These are phyloP conservation scores for Trissoscelio sp. DNA, from an alignment of 2,888 invertebrate genomes.

Conservation along the genomic window DNA sequence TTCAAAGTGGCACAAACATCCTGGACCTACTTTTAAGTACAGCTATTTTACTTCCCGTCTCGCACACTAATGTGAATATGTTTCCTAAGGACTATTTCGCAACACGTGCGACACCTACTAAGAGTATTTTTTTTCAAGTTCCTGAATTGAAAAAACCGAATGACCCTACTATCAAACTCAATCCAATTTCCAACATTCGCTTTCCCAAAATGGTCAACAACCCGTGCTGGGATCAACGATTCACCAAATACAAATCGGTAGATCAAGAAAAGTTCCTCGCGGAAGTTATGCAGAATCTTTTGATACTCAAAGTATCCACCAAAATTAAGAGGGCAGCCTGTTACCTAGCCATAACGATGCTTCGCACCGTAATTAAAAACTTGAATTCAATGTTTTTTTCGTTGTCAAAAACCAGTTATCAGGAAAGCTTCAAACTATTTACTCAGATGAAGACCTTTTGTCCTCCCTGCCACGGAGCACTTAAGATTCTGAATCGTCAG, in stretches of 20 bases:
- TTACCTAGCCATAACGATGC: conserved; percentile 21
- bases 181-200: not conserved
- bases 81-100: conserved; percentile 20
- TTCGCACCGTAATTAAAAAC: conserved; percentile 2
- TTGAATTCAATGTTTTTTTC: conserved; percentile 1
- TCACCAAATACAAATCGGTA: not conserved
- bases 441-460: not conserved
- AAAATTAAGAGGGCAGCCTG: conserved; percentile 14
- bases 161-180: not conserved
- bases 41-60: conserved; percentile 1
- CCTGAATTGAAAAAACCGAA: not conserved
- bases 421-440: conserved; percentile 2
- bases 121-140: not conserved
- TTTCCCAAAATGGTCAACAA: not conserved
- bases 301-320: not conserved
- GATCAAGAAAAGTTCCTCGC: not conserved
- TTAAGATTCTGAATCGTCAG: not conserved
- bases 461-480: not conserved
- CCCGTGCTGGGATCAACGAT: conserved; percentile 20
- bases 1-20: not conserved
- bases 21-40: conserved; percentile 5
- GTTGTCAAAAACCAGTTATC: conserved; percentile 18
- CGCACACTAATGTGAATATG: not conserved
- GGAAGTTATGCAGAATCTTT: not conserved
- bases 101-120: not conserved